phyloP scores from a whole-genome alignment of 2,888 invertebrate genomes.

The Gymnosoma rotundatum region DNA sequence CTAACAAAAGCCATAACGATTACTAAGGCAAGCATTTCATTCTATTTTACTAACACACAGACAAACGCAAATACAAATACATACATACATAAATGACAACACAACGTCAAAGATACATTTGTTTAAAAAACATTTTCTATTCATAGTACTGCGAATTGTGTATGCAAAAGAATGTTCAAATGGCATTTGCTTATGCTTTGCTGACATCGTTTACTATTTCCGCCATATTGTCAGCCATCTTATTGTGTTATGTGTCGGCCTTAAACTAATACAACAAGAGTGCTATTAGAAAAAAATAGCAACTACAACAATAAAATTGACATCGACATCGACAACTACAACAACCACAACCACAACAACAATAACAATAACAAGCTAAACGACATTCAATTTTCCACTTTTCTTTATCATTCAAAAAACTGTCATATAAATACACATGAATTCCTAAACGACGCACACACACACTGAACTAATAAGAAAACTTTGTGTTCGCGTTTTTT shows the following conservation, averaged over 20 bases:
- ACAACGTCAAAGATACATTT: conserved; percentile 44
- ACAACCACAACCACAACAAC: background rate
- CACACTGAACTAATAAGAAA: conserved; percentile 4
- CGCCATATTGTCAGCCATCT: conserved; percentile 69
- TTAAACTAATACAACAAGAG: conserved; percentile 45
- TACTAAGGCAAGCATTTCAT: background rate
- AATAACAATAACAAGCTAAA: conserved; percentile 17
- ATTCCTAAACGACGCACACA: conserved; percentile 1
- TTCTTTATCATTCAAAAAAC: conserved; percentile 26
- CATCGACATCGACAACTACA: conserved; percentile 47
- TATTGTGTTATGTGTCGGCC: conserved; percentile 61
- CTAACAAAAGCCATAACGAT: conserved; percentile 15
- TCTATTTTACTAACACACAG: conserved; percentile 7
- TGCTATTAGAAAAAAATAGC: conserved; percentile 12
- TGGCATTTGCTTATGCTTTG: conserved; percentile 62
- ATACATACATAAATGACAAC: background rate
- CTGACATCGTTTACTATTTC: conserved; percentile 64
- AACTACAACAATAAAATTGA: conserved; percentile 22
- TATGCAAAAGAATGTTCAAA: conserved; percentile 26
- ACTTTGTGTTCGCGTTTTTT: background rate
- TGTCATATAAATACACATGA: conserved; percentile 1
- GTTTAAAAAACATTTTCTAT: conserved; percentile 19
- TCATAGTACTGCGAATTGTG: conserved; percentile 11
- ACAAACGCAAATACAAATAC: background rate
- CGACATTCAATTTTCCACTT: conserved; percentile 27